A percentile compares a stretch with the other conserved stretches of the same genome.
Conservation (phyloP, 1,140 invertebrate genomes). For the Cotesia chilonis region DNA sequence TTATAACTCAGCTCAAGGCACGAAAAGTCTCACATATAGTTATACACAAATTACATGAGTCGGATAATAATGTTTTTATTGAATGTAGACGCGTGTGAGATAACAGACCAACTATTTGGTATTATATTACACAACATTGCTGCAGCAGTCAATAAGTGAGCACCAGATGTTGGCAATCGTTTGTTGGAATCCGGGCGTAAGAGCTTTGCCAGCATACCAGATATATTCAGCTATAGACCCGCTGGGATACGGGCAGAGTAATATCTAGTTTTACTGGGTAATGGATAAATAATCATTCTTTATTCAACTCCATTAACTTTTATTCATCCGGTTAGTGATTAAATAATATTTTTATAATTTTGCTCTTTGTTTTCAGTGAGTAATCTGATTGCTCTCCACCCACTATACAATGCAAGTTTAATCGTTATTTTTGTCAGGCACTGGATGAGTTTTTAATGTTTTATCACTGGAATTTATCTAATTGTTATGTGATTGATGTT, state of each 20-base stretch:
- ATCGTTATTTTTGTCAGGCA: not conserved
- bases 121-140: constrained; percentile 26
- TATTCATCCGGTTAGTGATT: no score
- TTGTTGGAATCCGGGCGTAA: constrained; percentile 38
- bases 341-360: no score
- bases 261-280: no score
- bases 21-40: not conserved
- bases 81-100: not conserved
- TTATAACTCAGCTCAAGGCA: no score
- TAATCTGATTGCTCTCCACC: not conserved
- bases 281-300: no score
- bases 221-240: constrained; percentile 11
- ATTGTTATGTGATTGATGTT: no score
- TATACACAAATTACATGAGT: not conserved
- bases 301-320: no score
- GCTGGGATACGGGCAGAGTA: constrained; percentile 6
- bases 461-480: no score
- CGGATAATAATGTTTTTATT: not conserved
- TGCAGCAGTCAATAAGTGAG: constrained; percentile 42
- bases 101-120: constrained; percentile 25
- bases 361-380: not conserved
- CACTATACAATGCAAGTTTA: no score
- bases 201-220: constrained; percentile 31
- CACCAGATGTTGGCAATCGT: constrained; percentile 49
- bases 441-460: constrained; percentile 2